Percentiles rank a stretch among this genome's conserved stretches.
Conservation (phyloP, 2,888 invertebrate genomes). For the Conomelus anceps region DNA sequence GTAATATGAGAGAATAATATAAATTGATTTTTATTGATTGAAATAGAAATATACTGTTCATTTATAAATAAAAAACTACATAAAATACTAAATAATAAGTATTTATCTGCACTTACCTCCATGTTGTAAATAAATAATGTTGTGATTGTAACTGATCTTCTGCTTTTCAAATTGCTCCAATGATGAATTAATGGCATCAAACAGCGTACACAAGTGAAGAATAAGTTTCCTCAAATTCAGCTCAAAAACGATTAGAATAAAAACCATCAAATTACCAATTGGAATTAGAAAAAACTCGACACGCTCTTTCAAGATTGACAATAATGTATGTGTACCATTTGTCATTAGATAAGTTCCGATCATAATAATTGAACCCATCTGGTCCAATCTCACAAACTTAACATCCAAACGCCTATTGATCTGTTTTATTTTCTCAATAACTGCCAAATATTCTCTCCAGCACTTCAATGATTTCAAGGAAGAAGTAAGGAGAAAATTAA, state of each 20-base stretch:
- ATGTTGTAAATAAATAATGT: neutral
- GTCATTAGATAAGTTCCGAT: neutral
- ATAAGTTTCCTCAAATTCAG: neutral
- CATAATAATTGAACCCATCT: neutral
- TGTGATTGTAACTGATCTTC: neutral
- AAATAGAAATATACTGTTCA: too few species aligned
- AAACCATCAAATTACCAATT: neutral
- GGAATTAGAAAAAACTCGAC: neutral
- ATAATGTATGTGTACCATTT: neutral
- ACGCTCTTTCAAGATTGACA: neutral
- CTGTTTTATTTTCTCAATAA: neutral
- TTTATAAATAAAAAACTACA: too few species aligned
- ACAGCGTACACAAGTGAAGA: neutral
- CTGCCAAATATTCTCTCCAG: neutral
- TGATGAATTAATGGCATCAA: neutral
- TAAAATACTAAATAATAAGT: too few species aligned
- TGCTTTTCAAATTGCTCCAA: neutral
- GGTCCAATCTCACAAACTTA: neutral
- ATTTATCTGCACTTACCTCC: neutral
- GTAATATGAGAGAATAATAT: too few species aligned
- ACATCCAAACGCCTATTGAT: neutral
- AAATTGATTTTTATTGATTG: too few species aligned
- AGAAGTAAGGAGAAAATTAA: neutral
- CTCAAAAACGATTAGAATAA: neutral
- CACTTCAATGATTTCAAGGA: neutral